Conservation (phyloP, 2,113 vertebrate species). For the Xiphorhynchus elegans region DNA sequence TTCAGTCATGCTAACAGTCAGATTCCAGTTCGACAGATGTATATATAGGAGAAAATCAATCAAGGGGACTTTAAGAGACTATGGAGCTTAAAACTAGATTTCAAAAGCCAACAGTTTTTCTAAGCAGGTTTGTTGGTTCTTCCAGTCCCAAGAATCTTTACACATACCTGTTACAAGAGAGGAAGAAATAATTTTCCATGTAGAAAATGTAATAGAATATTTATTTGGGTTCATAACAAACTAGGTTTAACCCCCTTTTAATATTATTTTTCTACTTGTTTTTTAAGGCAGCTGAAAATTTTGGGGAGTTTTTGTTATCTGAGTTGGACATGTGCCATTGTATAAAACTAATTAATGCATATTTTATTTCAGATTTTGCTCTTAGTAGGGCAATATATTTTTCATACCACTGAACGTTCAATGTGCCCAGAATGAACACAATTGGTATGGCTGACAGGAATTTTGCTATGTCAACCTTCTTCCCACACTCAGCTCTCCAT, state of each 20-base stretch:
- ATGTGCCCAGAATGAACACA: neutral
- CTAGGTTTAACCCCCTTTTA: neutral
- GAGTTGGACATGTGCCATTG: neutral
- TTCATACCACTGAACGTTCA: neutral
- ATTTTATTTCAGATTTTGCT: constrained; percentile 17
- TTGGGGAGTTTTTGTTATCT: fast-evolving
- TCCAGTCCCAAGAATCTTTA: neutral
- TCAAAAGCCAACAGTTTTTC: neutral
- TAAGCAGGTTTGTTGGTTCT: neutral
- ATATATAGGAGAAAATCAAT: neutral
- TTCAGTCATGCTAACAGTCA: neutral
- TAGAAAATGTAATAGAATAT: neutral
- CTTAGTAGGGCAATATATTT: neutral
- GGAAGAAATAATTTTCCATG: neutral
- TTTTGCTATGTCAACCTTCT: neutral
- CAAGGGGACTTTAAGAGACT: neutral
- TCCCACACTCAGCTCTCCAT: neutral
- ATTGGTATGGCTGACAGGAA: neutral
- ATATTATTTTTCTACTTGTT: neutral
- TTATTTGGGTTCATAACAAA: neutral
- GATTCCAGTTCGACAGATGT: neutral
- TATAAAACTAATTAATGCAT: neutral
- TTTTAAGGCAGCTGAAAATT: neutral
- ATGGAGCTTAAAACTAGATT: neutral
- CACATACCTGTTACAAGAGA: neutral